These are phyloP conservation scores for Hippocampus guttulatus DNA, from an alignment of 2,113 vertebrate species.

Conservation along the genomic window DNA sequence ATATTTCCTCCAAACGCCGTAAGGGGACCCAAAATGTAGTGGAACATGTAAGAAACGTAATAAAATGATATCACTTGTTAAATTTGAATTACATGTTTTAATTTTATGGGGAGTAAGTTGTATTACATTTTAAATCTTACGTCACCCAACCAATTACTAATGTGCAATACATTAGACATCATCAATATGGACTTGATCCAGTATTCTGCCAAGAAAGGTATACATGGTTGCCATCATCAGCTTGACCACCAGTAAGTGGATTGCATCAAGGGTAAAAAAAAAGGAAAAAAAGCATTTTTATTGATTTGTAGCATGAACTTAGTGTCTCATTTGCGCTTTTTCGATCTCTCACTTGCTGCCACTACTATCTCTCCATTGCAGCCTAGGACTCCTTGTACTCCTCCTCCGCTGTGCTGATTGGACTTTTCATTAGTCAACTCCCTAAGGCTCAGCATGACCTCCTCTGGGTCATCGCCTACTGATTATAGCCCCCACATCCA, in stretches of 20 bases:
- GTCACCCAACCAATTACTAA: constrained; percentile 32
- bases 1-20: constrained; percentile 25
- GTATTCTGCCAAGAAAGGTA: constrained; percentile 35
- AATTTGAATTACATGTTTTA: constrained; percentile 23
- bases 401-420: constrained; percentile 67
- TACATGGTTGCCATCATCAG: constrained; percentile 38
- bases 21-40: constrained; percentile 33
- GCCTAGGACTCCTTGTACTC: constrained; percentile 65
- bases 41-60: not conserved
- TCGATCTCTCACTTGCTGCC: constrained; percentile 37
- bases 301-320: constrained; percentile 6
- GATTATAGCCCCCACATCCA: constrained; percentile 56
- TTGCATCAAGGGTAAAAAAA: constrained; percentile 5
- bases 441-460: constrained; percentile 63
- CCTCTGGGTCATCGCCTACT: constrained; percentile 69
- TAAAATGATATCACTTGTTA: constrained; percentile 40
- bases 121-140: constrained; percentile 19
- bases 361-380: constrained; percentile 51
- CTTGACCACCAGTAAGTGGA: constrained; percentile 31
- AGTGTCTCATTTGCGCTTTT: constrained; percentile 36
- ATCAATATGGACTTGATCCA: constrained; percentile 46
- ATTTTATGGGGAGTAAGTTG: constrained; percentile 16
- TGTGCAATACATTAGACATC: constrained; percentile 28
- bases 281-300: constrained; percentile 3
- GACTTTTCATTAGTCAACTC: constrained; percentile 74